These are phyloP conservation scores for Takifugu ocellatus DNA, from an alignment of 2,797 vertebrate species.

Conservation along the genomic window DNA sequence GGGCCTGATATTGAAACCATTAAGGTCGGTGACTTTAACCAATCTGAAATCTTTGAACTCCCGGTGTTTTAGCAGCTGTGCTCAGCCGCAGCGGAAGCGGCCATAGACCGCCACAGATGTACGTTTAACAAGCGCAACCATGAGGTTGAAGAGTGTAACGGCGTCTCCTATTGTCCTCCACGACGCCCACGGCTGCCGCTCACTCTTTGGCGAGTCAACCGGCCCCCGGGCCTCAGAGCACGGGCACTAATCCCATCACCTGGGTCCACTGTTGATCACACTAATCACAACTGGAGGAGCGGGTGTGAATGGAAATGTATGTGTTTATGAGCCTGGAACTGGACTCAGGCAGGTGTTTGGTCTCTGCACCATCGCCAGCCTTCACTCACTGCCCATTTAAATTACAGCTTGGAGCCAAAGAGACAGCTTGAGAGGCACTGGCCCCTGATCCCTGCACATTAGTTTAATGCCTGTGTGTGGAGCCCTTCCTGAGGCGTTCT, in stretches of 20 bases:
- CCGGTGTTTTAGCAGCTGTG: constrained; percentile 10
- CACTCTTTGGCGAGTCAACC: constrained; percentile 12
- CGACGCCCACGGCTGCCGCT: constrained; percentile 22
- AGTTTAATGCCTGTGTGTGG: constrained; percentile 73
- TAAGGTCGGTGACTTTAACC: background rate
- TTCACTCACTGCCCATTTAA: constrained; percentile 51
- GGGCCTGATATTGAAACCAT: too few species aligned
- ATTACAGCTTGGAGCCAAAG: constrained; percentile 65
- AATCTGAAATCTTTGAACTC: constrained; percentile 3
- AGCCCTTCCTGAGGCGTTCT: constrained; percentile 56
- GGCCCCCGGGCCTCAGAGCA: constrained; percentile 17
- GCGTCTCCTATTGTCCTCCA: constrained; percentile 24
- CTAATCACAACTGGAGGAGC: constrained; percentile 62
- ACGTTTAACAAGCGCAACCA: constrained; percentile 26
- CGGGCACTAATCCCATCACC: constrained; percentile 51
- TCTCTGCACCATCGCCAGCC: constrained; percentile 65
- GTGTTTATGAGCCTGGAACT: constrained; percentile 66
- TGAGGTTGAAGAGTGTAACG: constrained; percentile 31
- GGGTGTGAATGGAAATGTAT: constrained; percentile 55
- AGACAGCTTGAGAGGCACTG: constrained; percentile 73
- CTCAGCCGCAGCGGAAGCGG: constrained; percentile 20
- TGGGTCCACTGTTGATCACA: constrained; percentile 52
- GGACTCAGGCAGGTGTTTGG: constrained; percentile 71
- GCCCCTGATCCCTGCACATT: constrained; percentile 75
- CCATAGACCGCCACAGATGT: constrained; percentile 38